Base-by-base conservation (phyloP, 2,888 invertebrate species). In the Sarcophaga carnaria region DNA sequence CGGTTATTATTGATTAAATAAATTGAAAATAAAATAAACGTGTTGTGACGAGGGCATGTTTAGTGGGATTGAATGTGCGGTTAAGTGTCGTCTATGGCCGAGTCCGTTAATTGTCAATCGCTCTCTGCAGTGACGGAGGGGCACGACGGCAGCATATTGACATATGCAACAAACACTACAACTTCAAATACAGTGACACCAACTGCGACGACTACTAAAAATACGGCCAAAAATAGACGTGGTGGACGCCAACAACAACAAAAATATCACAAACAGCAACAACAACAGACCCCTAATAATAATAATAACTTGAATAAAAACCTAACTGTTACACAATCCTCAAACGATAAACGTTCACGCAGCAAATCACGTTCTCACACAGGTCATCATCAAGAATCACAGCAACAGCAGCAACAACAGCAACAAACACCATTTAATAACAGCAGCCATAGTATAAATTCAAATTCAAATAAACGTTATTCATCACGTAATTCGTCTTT, bases 51-150 rank as follows among this genome's bases (percentile, higher is more conserved):
- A 89, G 92, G 93, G 94, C 92, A 94, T 94, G 93, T 93, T 94
- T 91, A 92, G 93, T 92, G 93, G 91, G 91, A 92, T 92, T 90
- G 91, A 92, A 95, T 95, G 95, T 95, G 95, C 95, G 95, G 94
- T 95, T 95, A 95, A 96, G 96, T 96, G 96, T 96, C 96, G 97
- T 96, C 97, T 97, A 97, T 97, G 97, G 97, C 97, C 96, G 96
- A 97, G 96, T 96, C 96, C 96, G 96, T 96, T 96, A 96, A 95
- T 95, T 95, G 95, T 95, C 95, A 96, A 95, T 95, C 95, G 95
- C 95, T 95, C 95, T 95, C 95, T 95, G 95, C 95, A 95, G 95
- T 95, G 94, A 95, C 95, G 95, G 95, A 95, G 95, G 96, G 93
- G 94, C 94, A 93, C 91, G 91, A 92, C 91, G 91, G 90, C 90